phyloP scores from a whole-genome alignment of 1,140 invertebrate genomes.

The Drosophila nasuta region DNA sequence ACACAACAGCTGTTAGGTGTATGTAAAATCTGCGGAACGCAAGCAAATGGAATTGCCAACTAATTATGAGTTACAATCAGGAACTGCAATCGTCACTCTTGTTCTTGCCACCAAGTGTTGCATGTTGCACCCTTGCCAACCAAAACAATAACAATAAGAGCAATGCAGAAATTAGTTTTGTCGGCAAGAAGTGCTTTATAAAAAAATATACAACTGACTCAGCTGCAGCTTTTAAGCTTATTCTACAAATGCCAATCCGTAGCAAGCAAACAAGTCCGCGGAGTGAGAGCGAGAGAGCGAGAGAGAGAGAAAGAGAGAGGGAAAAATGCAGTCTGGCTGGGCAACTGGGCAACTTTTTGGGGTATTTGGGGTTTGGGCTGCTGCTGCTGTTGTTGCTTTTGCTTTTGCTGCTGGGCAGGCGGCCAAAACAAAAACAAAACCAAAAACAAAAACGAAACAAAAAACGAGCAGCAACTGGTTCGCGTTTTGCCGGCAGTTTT shows the following conservation, averaged over 20 bases:
- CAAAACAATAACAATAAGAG: background rate
- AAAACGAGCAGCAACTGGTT: conserved; percentile 22
- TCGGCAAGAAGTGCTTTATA: conserved; percentile 24
- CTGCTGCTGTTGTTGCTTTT: background rate
- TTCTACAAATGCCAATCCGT: conserved; percentile 71
- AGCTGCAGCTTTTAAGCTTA: conserved; percentile 28
- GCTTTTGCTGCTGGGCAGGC: conserved; percentile 37
- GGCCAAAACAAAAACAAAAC: conserved; percentile 1
- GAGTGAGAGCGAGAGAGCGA: background rate
- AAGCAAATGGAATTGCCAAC: background rate
- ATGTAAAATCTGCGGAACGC: background rate
- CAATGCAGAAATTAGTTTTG: conserved; percentile 41
- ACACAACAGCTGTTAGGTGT: background rate
- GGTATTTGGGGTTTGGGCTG: conserved; percentile 11
- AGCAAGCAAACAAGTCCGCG: conserved; percentile 64
- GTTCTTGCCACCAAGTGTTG: background rate
- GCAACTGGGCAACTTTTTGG: conserved; percentile 17
- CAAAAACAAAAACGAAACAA: no score
- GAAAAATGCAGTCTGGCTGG: conserved; percentile 69
- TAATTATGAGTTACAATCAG: background rate
- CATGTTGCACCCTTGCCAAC: background rate
- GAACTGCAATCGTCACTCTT: background rate
- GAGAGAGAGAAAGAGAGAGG: no score
- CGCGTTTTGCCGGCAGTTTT: conserved; percentile 60
- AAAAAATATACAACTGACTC: conserved; percentile 20